Base-by-base conservation (phyloP, 2,113 vertebrate species). In the Neomonachus schauinslandi region DNA sequence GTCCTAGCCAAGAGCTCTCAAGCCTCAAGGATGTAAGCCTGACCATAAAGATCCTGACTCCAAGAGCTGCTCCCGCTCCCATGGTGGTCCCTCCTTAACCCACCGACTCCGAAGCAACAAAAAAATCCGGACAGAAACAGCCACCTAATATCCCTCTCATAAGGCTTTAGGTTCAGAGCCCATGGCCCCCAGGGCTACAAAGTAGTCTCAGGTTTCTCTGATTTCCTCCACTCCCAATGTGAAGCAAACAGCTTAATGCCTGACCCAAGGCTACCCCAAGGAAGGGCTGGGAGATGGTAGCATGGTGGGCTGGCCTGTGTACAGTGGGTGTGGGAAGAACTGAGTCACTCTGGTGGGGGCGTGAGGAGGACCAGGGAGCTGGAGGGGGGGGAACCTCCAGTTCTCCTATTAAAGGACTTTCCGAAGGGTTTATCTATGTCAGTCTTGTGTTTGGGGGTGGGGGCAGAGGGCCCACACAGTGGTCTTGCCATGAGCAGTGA, bases 401-500 rank as follows among this genome's bases (percentile, higher is more conserved):
- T 46, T 85, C 87, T 14, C 0, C 91, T n/a, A 97, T 98, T 98
- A 98, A 98, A 98, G 81, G 79, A 96, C 80, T 96, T 69, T 59
- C 12, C 53, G 61, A 97, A 94, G 91, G 92, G 49, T 14, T 83
- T 72, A 55, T 94, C 74, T 69, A 5, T 77, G 42, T 95, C 22
- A 1, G 42, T 87, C 94, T 96, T 87, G 67, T 89, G 46, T 71
- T 81, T 36, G 11, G 81, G 22, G 55, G 11, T 61, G 3, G 57
- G 36, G 14, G 5, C 22, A 15, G 3, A 36, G 55, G n/a, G 46
- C 21, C 67, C 55, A 74, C 15, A 7, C 4, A 53, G 7, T 31
- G 57, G 49, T 87, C 76, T 89, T 69, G 53, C 28, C 22, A 26
- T 15, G 36, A 76, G 12, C 36, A 57, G 65, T 19, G 36, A 57